A percentile compares a stretch with the other conserved stretches of the same genome.
Conservation (phyloP, 2,888 invertebrate genomes). For the Spodoptera littoralis region DNA sequence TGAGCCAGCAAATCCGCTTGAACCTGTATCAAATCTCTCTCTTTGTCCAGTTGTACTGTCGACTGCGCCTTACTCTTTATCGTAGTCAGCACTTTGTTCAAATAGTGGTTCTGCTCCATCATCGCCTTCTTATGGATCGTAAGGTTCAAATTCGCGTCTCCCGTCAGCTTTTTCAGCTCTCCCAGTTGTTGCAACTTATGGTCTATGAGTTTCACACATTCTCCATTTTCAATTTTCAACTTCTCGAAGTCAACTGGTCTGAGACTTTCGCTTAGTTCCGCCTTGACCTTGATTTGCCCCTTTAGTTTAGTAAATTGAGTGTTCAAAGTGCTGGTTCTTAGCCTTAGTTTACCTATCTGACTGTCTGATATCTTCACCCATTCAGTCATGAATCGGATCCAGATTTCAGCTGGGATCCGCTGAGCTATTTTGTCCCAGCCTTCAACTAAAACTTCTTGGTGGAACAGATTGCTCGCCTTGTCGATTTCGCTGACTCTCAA, state of each 20-base stretch:
- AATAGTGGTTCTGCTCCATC: conserved; percentile 83
- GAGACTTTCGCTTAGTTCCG: conserved; percentile 89
- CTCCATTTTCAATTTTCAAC: conserved; percentile 89
- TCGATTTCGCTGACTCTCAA: conserved; percentile 84
- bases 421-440: conserved; percentile 89
- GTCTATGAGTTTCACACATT: conserved; percentile 85
- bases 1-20: conserved; percentile 78
- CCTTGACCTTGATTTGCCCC: conserved; percentile 86
- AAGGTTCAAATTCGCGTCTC: conserved; percentile 88
- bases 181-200: conserved; percentile 85
- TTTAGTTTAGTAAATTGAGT: conserved; percentile 87
- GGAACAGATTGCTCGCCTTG: conserved; percentile 83
- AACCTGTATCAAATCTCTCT: conserved; percentile 71
- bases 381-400: conserved; percentile 89
- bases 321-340: conserved; percentile 88
- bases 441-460: conserved; percentile 84
- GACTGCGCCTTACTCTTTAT: conserved; percentile 78
- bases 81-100: conserved; percentile 76
- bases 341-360: conserved; percentile 88
- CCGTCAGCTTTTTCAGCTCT: conserved; percentile 89
- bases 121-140: conserved; percentile 88
- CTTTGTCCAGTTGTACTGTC: conserved; percentile 79
- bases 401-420: conserved; percentile 90
- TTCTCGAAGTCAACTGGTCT: conserved; percentile 91
- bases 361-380: conserved; percentile 88